Evolutionary conservation across 2,888 invertebrate genomes (phyloP).

Genomic region (Eremobia ochroleuca): DNA sequence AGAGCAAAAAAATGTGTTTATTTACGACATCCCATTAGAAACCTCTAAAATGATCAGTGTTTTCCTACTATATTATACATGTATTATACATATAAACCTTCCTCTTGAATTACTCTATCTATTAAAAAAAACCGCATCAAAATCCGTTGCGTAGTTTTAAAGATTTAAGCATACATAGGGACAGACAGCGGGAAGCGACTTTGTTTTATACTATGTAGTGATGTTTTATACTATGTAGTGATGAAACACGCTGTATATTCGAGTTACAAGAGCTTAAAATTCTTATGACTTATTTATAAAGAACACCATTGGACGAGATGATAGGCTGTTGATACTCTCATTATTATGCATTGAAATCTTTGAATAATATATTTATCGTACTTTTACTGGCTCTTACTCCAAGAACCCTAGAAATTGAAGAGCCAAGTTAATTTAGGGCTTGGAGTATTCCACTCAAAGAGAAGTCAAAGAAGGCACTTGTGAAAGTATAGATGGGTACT

Average conservation of each 20-base stretch:
- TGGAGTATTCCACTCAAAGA: constrained; percentile 35
- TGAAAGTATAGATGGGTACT: constrained; percentile 21
- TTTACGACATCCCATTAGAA: too few species aligned
- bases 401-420: constrained; percentile 56
- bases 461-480: constrained; percentile 34
- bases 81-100: too few species aligned
- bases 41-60: too few species aligned
- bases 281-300: constrained; percentile 48
- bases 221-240: too few species aligned
- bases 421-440: constrained; percentile 47
- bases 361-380: constrained; percentile 65
- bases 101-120: too few species aligned
- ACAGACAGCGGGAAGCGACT: too few species aligned
- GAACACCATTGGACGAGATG: constrained; percentile 45
- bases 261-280: constrained; percentile 26
- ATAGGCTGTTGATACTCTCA: constrained; percentile 60
- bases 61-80: too few species aligned
- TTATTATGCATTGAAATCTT: constrained; percentile 63
- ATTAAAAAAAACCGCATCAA: too few species aligned
- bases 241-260: constrained; percentile 13
- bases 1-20: too few species aligned
- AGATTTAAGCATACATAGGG: too few species aligned
- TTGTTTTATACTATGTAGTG: too few species aligned
- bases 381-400: constrained; percentile 47
- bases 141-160: too few species aligned